Conservation (phyloP, 2,797 vertebrate genomes). For the Bradypodion ventrale region DNA sequence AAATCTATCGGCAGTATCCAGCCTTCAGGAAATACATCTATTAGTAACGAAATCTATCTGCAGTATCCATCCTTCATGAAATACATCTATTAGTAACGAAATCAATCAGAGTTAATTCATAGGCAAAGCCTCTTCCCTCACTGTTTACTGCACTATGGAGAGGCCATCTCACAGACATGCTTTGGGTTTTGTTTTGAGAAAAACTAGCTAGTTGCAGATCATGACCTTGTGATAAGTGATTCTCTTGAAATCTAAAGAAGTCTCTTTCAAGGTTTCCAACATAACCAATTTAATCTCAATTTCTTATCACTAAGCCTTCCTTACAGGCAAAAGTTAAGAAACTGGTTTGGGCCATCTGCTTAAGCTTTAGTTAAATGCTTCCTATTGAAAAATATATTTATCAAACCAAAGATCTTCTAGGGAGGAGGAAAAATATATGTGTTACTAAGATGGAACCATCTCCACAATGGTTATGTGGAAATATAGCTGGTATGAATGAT, state of each 20-base stretch:
- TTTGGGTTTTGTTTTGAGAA: not conserved
- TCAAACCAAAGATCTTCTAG: not conserved
- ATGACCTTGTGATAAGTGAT: conserved; percentile 46
- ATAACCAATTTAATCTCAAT: conserved; percentile 25
- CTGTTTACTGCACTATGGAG: not conserved
- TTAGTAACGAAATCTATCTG: not conserved
- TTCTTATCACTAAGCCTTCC: conserved; percentile 22
- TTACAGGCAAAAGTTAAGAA: not conserved
- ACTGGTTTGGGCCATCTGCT: not conserved
- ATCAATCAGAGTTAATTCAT: not conserved
- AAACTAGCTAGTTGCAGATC: conserved; percentile 47
- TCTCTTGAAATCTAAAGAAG: conserved; percentile 24
- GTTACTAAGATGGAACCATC: not conserved
- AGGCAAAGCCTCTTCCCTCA: not conserved
- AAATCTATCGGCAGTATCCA: conserved; percentile 4
- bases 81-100: not conserved
- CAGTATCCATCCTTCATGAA: not conserved
- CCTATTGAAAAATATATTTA: conserved; percentile 23
- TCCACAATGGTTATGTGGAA: not conserved
- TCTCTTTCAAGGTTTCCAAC: conserved; percentile 40
- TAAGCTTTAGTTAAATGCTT: conserved; percentile 2
- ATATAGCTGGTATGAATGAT: not conserved
- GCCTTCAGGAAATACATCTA: not conserved
- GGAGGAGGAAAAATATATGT: conserved; percentile 4
- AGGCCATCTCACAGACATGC: not conserved